phyloP scores from a whole-genome alignment of 2,797 vertebrate species.

The Typhlichthys eigenmanni region DNA sequence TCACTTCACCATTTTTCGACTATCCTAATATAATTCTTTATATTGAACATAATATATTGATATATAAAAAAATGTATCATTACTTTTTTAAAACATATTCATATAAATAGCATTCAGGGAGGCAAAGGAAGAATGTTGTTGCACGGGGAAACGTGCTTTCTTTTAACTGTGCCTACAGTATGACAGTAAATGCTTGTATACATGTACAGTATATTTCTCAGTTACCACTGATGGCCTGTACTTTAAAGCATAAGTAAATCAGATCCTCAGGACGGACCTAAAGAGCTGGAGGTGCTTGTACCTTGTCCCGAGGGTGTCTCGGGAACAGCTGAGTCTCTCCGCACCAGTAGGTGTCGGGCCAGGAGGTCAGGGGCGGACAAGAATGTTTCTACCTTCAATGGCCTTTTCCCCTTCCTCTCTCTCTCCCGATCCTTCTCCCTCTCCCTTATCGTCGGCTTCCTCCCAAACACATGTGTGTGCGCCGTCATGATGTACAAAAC shows the following conservation, averaged over 20 bases:
- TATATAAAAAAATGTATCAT: too few species aligned
- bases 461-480: conserved; percentile 88
- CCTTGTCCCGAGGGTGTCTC: conserved; percentile 73
- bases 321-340: conserved; percentile 77
- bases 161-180: too few species aligned
- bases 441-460: conserved; percentile 82
- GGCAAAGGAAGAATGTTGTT: too few species aligned
- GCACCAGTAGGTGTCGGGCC: conserved; percentile 83
- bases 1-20: too few species aligned
- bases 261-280: too few species aligned
- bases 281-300: conserved; percentile 35
- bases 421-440: conserved; percentile 82
- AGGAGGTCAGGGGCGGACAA: conserved; percentile 89
- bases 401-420: conserved; percentile 81
- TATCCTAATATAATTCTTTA: too few species aligned
- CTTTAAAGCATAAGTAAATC: not conserved
- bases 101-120: too few species aligned
- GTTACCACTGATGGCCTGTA: not conserved
- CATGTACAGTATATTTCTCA: too few species aligned
- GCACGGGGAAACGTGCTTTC: too few species aligned
- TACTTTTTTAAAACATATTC: too few species aligned
- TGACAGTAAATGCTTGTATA: too few species aligned
- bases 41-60: too few species aligned
- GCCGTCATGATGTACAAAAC: conserved; percentile 91
- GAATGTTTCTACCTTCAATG: conserved; percentile 89